These are phyloP conservation scores for Branchinecta sandiegonensis DNA, from an alignment of 2,888 invertebrate species.

Conservation along the genomic window DNA sequence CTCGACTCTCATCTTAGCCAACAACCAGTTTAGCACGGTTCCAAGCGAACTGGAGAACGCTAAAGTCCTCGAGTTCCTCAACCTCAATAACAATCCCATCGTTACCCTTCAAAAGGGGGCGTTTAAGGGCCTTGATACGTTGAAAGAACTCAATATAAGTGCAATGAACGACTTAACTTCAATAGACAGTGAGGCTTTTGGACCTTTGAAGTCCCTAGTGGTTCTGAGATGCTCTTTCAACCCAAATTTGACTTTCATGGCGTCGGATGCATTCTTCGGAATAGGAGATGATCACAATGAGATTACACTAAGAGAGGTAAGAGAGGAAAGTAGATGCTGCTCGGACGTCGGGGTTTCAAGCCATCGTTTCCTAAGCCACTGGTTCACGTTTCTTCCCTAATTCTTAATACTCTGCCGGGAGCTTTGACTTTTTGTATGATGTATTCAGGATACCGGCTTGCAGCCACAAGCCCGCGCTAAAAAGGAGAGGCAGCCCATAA, in stretches of 20 bases:
- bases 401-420: too few relatives aligned
- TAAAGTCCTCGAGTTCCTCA: slow-evolving; percentile 44
- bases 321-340: background rate
- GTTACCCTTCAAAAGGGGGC: slow-evolving; percentile 30
- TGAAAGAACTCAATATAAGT: slow-evolving; percentile 51
- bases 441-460: too few relatives aligned
- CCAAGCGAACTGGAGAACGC: slow-evolving; percentile 48
- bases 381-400: too few relatives aligned
- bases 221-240: slow-evolving; percentile 49
- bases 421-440: too few relatives aligned
- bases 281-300: slow-evolving; percentile 25
- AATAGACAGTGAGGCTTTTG: slow-evolving; percentile 44
- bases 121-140: slow-evolving; percentile 39
- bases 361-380: too few relatives aligned
- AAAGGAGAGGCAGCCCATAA: too few relatives aligned
- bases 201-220: slow-evolving; percentile 37
- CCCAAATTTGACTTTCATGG: slow-evolving; percentile 43
- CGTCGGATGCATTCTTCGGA: slow-evolving; percentile 43
- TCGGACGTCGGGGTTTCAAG: too few relatives aligned
- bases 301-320: slow-evolving; percentile 19
- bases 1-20: slow-evolving; percentile 48
- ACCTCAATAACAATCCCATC: slow-evolving; percentile 56
- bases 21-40: slow-evolving; percentile 45
- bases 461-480: too few relatives aligned
- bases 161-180: slow-evolving; percentile 46